Evolutionary conservation across 1,140 invertebrate genomes (phyloP), one percentile per base, ranked within the genome.

Genomic region (Ceratina calcarata): DNA sequence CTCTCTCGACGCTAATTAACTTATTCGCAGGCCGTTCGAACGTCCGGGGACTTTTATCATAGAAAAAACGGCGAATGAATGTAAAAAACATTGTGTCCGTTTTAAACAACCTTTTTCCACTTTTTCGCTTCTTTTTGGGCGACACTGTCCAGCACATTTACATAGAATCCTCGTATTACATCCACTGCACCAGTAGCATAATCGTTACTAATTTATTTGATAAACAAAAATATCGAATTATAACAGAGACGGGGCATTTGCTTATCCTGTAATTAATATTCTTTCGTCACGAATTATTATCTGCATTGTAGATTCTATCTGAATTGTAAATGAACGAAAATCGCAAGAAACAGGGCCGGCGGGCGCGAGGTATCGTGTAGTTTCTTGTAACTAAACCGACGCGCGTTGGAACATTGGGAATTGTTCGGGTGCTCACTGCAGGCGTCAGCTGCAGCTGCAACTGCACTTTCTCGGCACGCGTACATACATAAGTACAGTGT

Each of bases 391-490:
- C 70, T 20, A 32, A 51, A 12, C 49, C 60, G 32, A 3, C 37
- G 37, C 37, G 3, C 18, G 58, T 49, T 61, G 24, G 7, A 79
- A 74, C 78, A 73, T 70, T 85, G 82, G 72, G 83, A 85, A 84
- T 85, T 69, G 78, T 71, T 73, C 55, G 67, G 22, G 20, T 77
- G 64, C 49, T 24, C 55, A 73, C 22, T 51, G 20, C 27, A 74
- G 71, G 62, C 73, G 62, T 79, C 58, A 70, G 83, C 60, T 53
- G 78, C 83, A 81, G 67, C 75, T 85, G 78, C 82, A 65, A 74
- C 60, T 70, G 78, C 82, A 77, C 78, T 83, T 81, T 83, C 82
- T 70, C 78, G 78, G n/a, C 20, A 72, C 81, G 86, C 84, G 70
- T 83, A 86, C 81, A 66, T 74, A 45, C 37, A 45, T 45, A 45